phyloP scores from a whole-genome alignment of 2,113 vertebrate genomes.

The Hyla sarda region DNA sequence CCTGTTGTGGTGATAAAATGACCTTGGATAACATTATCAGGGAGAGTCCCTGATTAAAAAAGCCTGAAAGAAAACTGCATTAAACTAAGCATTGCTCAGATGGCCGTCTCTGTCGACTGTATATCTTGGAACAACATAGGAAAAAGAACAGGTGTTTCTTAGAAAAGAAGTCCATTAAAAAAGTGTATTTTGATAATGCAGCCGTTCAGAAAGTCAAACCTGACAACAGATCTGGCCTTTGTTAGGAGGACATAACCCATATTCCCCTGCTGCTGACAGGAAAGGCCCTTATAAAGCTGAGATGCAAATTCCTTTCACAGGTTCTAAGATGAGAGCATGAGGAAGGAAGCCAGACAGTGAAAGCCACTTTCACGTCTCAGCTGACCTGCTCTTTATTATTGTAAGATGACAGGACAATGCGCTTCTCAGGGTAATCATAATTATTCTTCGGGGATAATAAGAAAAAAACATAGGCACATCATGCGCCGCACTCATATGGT shows the following conservation, averaged over 20 bases:
- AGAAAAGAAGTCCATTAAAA: constrained; percentile 53
- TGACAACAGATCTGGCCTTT: constrained; percentile 72
- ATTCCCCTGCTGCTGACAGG: constrained; percentile 75
- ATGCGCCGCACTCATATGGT: neutral
- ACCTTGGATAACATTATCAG: constrained; percentile 17
- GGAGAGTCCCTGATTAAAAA: neutral
- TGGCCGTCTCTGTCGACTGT: neutral
- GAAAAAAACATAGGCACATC: neutral
- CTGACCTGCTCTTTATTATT: constrained; percentile 52
- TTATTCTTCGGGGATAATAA: constrained; percentile 29
- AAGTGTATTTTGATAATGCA: constrained; percentile 62
- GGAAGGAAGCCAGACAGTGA: constrained; percentile 53
- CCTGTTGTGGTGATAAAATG: neutral
- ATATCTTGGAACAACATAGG: constrained; percentile 17
- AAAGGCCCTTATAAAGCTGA: constrained; percentile 64
- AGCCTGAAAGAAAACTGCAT: neutral
- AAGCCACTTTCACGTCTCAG: constrained; percentile 32
- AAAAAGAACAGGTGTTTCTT: constrained; percentile 65
- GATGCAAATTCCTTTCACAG: constrained; percentile 67
- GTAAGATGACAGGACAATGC: constrained; percentile 31
- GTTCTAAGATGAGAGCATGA: constrained; percentile 60
- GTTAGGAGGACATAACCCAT: constrained; percentile 79
- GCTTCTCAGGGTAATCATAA: constrained; percentile 34
- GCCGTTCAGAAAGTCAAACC: constrained; percentile 68
- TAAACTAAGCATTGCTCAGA: neutral